Percentiles rank a stretch among this genome's conserved stretches.
Evolutionary conservation across 2,888 invertebrate species (phyloP).

Genomic region (Acronicta psi): DNA sequence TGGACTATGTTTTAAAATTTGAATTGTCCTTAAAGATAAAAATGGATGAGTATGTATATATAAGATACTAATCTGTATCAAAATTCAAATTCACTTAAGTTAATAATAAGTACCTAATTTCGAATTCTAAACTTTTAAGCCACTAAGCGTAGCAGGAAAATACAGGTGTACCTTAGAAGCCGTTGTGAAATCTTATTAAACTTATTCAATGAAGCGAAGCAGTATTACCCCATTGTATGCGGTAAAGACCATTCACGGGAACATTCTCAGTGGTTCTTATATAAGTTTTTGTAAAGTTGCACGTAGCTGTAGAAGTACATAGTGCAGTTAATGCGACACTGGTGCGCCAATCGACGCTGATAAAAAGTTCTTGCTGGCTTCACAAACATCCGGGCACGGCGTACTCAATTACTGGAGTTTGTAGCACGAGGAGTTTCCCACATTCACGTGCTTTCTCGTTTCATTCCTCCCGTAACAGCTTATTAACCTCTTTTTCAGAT

Average conservation of each 20-base stretch:
- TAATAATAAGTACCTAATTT: conserved; percentile 28
- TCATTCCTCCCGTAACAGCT: conserved; percentile 65
- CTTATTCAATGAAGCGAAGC: conserved; percentile 55
- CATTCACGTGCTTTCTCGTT: conserved; percentile 67
- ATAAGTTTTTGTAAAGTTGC: conserved; percentile 58
- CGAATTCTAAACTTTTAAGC: conserved; percentile 17
- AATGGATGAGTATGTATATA: too few species aligned
- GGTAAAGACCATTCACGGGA: conserved; percentile 56
- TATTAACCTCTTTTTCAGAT: conserved; percentile 69
- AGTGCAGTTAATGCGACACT: conserved; percentile 75
- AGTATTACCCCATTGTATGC: conserved; percentile 55
- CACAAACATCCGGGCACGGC: conserved; percentile 80
- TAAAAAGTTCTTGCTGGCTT: conserved; percentile 79
- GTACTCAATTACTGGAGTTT: conserved; percentile 84
- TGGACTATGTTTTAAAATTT: too few species aligned
- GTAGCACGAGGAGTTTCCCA: conserved; percentile 75
- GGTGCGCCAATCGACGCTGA: conserved; percentile 77
- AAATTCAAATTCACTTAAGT: conserved; percentile 11
- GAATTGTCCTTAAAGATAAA: too few species aligned
- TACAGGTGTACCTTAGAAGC: conserved; percentile 38
- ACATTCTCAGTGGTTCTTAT: conserved; percentile 54
- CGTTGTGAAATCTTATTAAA: conserved; percentile 55
- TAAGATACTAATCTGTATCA: background rate
- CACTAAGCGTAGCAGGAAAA: conserved; percentile 32
- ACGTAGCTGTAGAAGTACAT: conserved; percentile 38